Percentiles rank a stretch among this genome's conserved stretches.
phyloP scores from a whole-genome alignment of 2,888 invertebrate genomes.

The Erannis defoliaria region DNA sequence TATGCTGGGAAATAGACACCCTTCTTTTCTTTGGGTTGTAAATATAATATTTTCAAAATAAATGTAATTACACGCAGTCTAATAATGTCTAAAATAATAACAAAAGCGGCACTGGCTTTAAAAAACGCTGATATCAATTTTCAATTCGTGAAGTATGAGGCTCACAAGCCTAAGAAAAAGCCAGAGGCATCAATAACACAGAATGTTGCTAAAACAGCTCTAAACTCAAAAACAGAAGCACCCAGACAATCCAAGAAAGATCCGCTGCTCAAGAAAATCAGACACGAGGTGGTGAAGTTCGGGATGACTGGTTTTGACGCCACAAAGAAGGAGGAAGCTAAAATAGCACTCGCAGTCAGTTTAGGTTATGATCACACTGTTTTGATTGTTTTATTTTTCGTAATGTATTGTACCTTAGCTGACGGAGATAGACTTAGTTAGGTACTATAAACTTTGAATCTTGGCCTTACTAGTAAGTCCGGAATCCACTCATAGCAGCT shows the following conservation, averaged over 20 bases:
- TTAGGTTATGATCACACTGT: conserved; percentile 84
- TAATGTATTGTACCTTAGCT: no score
- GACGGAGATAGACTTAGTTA: no score
- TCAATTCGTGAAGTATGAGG: conserved; percentile 80
- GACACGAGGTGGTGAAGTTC: conserved; percentile 94
- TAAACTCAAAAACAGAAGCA: conserved; percentile 43
- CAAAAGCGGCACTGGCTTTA: conserved; percentile 83
- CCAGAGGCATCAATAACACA: conserved; percentile 31
- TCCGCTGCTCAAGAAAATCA: conserved; percentile 91
- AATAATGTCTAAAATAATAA: conserved; percentile 74
- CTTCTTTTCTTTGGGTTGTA: no score
- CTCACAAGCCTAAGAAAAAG: conserved; percentile 83
- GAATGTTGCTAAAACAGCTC: conserved; percentile 45
- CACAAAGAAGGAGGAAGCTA: conserved; percentile 91
- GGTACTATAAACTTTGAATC: no score
- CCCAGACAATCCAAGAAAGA: conserved; percentile 67
- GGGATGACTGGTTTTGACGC: conserved; percentile 92
- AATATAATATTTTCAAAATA: no score
- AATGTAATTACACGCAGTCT: no score
- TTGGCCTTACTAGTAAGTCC: no score
- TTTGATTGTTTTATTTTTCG: neutral
- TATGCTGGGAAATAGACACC: no score
- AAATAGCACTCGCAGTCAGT: conserved; percentile 91
- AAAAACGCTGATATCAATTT: conserved; percentile 76
- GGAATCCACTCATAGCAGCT: no score